Evolutionary conservation across 2,888 invertebrate species (phyloP), one percentile per base, ranked within the genome.

Genomic region (Vesta saturnalis): DNA sequence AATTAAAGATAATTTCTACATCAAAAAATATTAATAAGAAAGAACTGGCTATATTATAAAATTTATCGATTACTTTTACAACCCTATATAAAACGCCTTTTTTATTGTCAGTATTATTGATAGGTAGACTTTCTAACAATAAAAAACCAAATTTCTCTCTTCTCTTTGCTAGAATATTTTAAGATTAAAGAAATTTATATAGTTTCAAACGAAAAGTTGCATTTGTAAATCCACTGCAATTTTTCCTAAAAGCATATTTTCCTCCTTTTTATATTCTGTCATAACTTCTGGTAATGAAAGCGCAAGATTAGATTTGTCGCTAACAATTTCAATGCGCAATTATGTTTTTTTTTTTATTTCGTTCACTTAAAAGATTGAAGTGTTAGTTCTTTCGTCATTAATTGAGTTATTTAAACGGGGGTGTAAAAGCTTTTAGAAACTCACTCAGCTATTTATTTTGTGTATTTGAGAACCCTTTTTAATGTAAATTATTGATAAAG

Each of bases 401-500:
- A 19, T 52, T 21, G 19, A 49, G 30, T 30, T n/a, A 39, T 39
- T 39, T 39, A 18, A 49, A 19, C 6, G 8, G 21, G 8, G 2
- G 52, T 52, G 18, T 5, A 19, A 19, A 19, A 52, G 52, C 52
- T 52, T 52, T 52, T 52, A 52, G 39, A 39, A 39, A n/a, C 39
- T 10, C 8, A n/a, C n/a, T n/a, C n/a, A n/a, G 52, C 21, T 52
- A 12, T 52, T 52, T 18, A 19, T 52, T n/a, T 39, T 52, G 52
- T 52, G 52, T 19, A 8, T 39, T 39, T 39, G 39, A 39, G 19
- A 52, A 52, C 18, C 49, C 19, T 49, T 49, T 49, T 19, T 15
- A 49, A 49, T 18, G 6, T 35, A 56, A 56, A 56, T 30, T 58
- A 58, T 58, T 58, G 39, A 58, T 35, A 43, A 58, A 58, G 39